Evolutionary conservation across 2,888 invertebrate species (phyloP), one percentile per base, ranked within the genome.

Genomic region (Azorinus chamasolen): DNA sequence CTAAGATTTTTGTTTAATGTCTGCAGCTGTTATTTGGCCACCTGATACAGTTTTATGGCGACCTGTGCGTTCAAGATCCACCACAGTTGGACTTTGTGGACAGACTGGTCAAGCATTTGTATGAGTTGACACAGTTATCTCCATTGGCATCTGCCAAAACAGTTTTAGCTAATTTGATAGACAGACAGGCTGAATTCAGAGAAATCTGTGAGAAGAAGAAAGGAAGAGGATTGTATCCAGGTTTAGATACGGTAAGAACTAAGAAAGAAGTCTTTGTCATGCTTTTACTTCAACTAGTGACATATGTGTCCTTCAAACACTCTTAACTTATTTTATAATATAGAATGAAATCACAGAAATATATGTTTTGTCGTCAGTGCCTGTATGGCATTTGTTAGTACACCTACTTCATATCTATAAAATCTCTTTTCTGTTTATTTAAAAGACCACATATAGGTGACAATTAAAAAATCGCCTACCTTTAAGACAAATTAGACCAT

Each of bases 31-130:
- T 98, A 0, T 97, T 96, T 90, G 95, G 95, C 0, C 96, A 96
- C 89, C 92, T 97, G 80, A 91, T 98, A 37, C 96, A 97, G 91
- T 95, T 96, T 89, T 93, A 96, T 8, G 95, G 96, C 87, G 96
- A 97, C 86, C 89, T 95, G 66, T 95, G 86, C 6, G 50, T 88
- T 14, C 95, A 84, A 66, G 85, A 83, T 37, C 87, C 88, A 0
- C 87, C 90, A 32, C 81, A 87, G 57, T 51, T 87, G 12, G 72
- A 68, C n/a, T 82, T 89, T 46, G 77, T 92, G 5, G 90, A 93
- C 65, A 91, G 93, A 82, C 87, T 95, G 25, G 92, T 93, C 14
- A 93, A 93, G 5, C 93, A 93, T 82, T 86, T 95, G n/a, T 95
- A 93, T 88, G 96, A 96, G 88, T 91, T 98, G 79, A 95, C 96